A percentile compares a stretch with the other conserved stretches of the same genome.
phyloP scores from a whole-genome alignment of 2,113 vertebrate species.

The Salvator merianae region DNA sequence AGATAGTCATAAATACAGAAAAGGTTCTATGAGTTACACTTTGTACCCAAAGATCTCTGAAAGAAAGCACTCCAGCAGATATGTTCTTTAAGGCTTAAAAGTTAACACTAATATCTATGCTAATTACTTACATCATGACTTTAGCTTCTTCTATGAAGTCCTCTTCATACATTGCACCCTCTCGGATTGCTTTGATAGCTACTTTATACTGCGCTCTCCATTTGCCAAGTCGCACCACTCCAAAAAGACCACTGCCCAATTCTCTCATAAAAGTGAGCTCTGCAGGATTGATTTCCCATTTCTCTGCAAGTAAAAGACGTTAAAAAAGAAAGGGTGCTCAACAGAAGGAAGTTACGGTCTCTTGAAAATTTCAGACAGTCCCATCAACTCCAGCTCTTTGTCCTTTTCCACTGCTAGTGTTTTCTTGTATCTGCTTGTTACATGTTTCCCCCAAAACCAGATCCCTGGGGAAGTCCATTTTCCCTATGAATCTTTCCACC shows the following conservation, averaged over 20 bases:
- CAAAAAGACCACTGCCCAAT: constrained; percentile 89
- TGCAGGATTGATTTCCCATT: constrained; percentile 91
- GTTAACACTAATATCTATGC: too few species aligned
- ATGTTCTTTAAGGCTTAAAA: background rate
- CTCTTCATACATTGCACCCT: constrained; percentile 94
- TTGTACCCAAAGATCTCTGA: background rate
- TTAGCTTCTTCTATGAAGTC: constrained; percentile 97
- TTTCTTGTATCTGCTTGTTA: too few species aligned
- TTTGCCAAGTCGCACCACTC: constrained; percentile 89
- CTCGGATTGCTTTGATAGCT: constrained; percentile 93
- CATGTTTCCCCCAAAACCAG: background rate
- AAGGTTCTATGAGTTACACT: background rate
- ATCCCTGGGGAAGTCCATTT: background rate
- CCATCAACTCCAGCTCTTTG: background rate
- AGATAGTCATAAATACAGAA: too few species aligned
- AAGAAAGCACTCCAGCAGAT: background rate
- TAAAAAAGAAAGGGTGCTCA: background rate
- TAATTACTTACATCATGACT: constrained; percentile 89
- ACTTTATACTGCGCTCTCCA: constrained; percentile 92
- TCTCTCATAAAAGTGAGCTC: constrained; percentile 96
- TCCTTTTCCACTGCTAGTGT: background rate
- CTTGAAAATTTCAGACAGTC: background rate
- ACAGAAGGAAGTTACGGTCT: background rate
- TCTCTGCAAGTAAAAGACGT: constrained; percentile 72
- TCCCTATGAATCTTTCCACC: background rate